Base-by-base conservation (phyloP, 2,113 vertebrate genomes). In the Piliocolobus tephrosceles region DNA sequence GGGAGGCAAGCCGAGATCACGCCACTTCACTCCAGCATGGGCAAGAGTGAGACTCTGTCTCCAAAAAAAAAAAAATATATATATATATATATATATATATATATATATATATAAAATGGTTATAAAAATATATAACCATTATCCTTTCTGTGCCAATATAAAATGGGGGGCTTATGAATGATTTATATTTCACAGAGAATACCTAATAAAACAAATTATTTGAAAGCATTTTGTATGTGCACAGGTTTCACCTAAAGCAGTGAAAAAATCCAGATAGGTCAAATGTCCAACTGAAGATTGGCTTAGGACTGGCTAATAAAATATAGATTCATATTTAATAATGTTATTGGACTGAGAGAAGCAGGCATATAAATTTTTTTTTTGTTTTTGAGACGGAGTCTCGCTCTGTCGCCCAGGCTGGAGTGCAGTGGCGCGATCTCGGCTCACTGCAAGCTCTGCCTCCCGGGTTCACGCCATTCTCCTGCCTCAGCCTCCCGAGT, bases 231-330 rank as follows among this genome's bases (percentile, higher is more conserved):
- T 61, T 58, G 8, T 45, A 64, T 75, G n/a, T 57, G 10, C 4
- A 73, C 57, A 90, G 64, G 38, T 92, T 50, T 93, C 27, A 88
- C 45, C 64, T 86, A 88, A 94, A 94, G 84, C 9, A 94, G 22
- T 91, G 32, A 94, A 88, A 90, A 93, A 45, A 86, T 92, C 45
- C 45, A 52, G 86, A 86, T 7, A 87, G 13, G 18, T 86, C 25
- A 52, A 73, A 91, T 50, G 16, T 79, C 57, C 35, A 93, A 86
- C 3, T 68, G 8, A 92, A 90, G 52, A 91, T 0, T 72, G 27
- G 50, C 75, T 91, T 91, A 94, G 14, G 20, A 76, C 2, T 90
- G 17, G 38, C 22, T 94, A 94, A 68, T 84, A 76, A 82, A 92
- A 52, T 73, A 82, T 2, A 90, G 23, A 89, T 76, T 92, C 43